Conservation (phyloP, 2,113 vertebrate species). For the Cryptomyrus ogoouensis region DNA sequence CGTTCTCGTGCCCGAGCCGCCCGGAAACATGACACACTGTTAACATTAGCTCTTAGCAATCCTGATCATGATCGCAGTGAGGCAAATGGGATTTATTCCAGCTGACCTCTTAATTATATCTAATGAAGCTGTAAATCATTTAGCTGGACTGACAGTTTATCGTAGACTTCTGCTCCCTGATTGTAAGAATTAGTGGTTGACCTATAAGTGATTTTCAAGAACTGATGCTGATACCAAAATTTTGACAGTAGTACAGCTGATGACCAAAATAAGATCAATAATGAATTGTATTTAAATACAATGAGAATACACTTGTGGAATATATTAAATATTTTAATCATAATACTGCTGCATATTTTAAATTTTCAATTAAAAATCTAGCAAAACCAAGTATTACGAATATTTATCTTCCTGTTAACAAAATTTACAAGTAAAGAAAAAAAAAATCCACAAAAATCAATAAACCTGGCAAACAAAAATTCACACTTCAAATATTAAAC, state of each 20-base stretch:
- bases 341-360: background rate
- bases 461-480: background rate
- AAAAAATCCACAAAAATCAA: background rate
- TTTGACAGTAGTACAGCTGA: background rate
- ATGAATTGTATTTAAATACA: background rate
- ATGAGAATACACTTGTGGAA: background rate
- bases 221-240: background rate
- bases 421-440: background rate
- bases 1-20: too few relatives aligned
- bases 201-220: background rate
- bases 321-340: background rate
- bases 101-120: background rate
- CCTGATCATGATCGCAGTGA: background rate
- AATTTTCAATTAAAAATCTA: background rate
- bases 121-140: background rate
- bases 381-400: background rate
- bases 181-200: background rate
- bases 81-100: background rate
- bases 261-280: background rate
- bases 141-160: background rate
- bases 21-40: too few relatives aligned
- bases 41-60: background rate
- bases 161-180: background rate
- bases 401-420: background rate
- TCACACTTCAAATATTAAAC: background rate